Evolutionary conservation across 2,888 invertebrate species (phyloP), one percentile per base, ranked within the genome.

Genomic region (Pardosa pseudoannulata): DNA sequence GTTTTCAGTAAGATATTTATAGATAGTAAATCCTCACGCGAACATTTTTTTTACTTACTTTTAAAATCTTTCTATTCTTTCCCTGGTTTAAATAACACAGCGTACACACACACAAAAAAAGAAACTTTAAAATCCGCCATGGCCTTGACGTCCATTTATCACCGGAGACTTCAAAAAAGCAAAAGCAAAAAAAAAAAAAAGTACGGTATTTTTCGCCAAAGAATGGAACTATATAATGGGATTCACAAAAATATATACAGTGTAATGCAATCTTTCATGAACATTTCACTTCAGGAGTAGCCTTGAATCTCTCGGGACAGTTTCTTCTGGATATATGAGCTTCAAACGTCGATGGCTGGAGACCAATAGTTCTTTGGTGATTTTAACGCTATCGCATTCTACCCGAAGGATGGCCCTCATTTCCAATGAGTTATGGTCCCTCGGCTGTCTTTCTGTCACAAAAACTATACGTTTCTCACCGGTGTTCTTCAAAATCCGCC

Each of bases 361-460:
- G 56, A 23, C 56, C 56, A 56, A 56, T 56, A 56, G 56, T 56
- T 56, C 56, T 56, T 56, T 19, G 56, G 56, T 56, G 56, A 56
- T 56, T 56, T 23, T 56, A 56, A 56, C 56, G 56, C 19, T 56
- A 56, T 56, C 56, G 23, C 56, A 56, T 56, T 56, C 16, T 23
- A 56, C 13, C 11, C 56, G 23, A 56, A 23, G 23, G 23, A 56
- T 56, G 56, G 56, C 56, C 23, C 23, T 56, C 56, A 56, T 56
- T 56, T 16, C 11, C 23, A 6, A 16, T 56, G 56, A 56, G 5
- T 56, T 56, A 56, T 56, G 56, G 56, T 56, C 56, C 23, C 23
- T 56, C 23, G 56, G 23, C 56, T 56, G 23, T 46, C 46, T 46
- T 46, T 46, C 46, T 46, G 46, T 56, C 56, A 56, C 56, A n/a